These are phyloP conservation scores for Drosophila kokeensis DNA, from an alignment of 2,888 invertebrate species.

Conservation along the genomic window DNA sequence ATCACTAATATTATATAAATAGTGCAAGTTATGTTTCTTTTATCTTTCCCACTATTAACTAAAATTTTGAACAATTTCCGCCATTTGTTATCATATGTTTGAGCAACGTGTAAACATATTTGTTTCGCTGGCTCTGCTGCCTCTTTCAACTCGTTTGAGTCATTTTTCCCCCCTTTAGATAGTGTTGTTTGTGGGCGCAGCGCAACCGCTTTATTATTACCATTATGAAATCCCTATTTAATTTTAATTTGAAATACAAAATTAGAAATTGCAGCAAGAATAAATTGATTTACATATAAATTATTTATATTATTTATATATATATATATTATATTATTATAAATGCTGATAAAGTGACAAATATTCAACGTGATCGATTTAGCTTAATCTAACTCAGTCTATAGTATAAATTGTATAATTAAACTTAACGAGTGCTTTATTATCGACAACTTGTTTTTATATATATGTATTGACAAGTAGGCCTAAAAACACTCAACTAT, in stretches of 20 bases:
- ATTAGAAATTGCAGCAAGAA: not conserved
- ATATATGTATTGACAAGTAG: not conserved
- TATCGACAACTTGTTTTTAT: not conserved
- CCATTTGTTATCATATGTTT: not conserved
- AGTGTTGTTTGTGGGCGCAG: not conserved
- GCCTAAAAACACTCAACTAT: not conserved
- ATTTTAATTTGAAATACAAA: not conserved
- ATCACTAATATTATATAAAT: not conserved
- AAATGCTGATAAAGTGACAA: not conserved
- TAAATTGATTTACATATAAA: not conserved
- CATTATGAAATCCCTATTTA: constrained; percentile 19
- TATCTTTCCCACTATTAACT: not conserved
- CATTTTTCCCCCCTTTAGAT: constrained; percentile 5
- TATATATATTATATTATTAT: too few species aligned
- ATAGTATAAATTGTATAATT: not conserved
- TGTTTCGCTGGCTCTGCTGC: not conserved
- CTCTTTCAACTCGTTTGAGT: not conserved
- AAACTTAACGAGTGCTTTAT: not conserved
- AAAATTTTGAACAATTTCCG: not conserved
- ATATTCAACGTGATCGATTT: not conserved
- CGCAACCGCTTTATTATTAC: constrained; percentile 19
- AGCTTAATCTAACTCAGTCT: not conserved
- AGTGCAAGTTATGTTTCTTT: not conserved
- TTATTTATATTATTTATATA: too few species aligned
- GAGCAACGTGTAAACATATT: constrained; percentile 14